Percentiles rank a stretch among this genome's conserved stretches.
These are phyloP conservation scores for Gibbula magus DNA, from an alignment of 2,888 invertebrate species.

Conservation along the genomic window DNA sequence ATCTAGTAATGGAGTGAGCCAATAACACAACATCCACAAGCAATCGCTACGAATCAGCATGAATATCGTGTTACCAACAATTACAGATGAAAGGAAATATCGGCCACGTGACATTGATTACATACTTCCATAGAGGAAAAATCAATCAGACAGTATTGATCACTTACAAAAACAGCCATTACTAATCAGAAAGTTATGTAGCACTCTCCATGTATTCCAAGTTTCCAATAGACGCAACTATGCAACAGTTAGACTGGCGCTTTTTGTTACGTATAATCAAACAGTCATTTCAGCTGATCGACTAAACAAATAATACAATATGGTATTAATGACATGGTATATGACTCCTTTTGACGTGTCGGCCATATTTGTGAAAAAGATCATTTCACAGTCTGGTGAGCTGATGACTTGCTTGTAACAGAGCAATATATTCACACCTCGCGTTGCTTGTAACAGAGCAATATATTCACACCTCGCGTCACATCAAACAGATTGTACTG, in stretches of 20 bases:
- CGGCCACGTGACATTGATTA: not conserved
- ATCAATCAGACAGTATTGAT: not conserved
- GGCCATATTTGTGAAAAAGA: too few species aligned
- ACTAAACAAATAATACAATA: not conserved
- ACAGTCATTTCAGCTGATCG: not conserved
- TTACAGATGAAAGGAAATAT: slow-evolving; percentile 5
- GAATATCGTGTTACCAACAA: not conserved
- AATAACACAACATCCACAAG: not conserved
- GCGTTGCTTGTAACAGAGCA: too few species aligned
- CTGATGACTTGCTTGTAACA: too few species aligned
- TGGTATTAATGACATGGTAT: too few species aligned
- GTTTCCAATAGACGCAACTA: not conserved
- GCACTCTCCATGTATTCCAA: not conserved
- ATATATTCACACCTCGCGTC: too few species aligned
- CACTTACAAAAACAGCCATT: not conserved
- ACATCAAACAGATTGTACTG: too few species aligned
- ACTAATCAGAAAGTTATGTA: not conserved
- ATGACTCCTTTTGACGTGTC: too few species aligned
- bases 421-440: too few species aligned
- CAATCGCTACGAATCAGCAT: not conserved
- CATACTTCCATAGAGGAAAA: not conserved
- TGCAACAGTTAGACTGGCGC: not conserved
- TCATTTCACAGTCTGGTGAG: too few species aligned
- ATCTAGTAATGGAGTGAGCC: not conserved
- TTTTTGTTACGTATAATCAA: not conserved